Percentiles rank a stretch among this genome's conserved stretches.
phyloP scores from a whole-genome alignment of 2,888 invertebrate genomes.

The Sabellastarte sp. region DNA sequence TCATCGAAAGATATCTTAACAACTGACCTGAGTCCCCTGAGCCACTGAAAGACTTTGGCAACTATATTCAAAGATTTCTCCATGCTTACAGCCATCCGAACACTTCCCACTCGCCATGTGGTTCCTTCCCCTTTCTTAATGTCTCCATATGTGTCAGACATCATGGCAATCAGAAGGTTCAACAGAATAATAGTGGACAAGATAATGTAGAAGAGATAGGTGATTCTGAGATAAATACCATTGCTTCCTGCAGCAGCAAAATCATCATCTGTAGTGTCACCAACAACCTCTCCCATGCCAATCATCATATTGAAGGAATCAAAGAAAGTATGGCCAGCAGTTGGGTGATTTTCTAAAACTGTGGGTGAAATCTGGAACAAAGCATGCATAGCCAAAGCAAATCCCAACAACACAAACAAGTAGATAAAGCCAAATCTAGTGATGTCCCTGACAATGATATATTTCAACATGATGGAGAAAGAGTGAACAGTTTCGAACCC shows the following conservation, averaged over 20 bases:
- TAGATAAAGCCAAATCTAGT: constrained; percentile 45
- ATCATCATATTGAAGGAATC: constrained; percentile 48
- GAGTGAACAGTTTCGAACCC: constrained; percentile 46
- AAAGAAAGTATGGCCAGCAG: constrained; percentile 39
- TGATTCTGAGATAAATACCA: constrained; percentile 32
- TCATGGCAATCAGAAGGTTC: constrained; percentile 40
- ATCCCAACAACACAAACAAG: constrained; percentile 45
- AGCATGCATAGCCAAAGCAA: constrained; percentile 45
- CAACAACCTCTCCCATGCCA: constrained; percentile 48
- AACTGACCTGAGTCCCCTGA: no score
- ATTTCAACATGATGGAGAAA: constrained; percentile 47
- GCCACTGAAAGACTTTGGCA: no score
- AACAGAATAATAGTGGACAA: constrained; percentile 36
- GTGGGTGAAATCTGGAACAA: constrained; percentile 36
- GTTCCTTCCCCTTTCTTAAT: constrained; percentile 41
- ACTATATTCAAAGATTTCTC: constrained; percentile 22
- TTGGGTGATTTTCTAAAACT: constrained; percentile 29
- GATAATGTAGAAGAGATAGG: constrained; percentile 50
- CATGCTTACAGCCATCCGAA: constrained; percentile 42
- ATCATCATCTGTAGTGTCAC: constrained; percentile 32
- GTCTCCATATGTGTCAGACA: constrained; percentile 39
- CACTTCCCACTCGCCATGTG: constrained; percentile 51
- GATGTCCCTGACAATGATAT: constrained; percentile 49
- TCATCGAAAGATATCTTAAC: no score
- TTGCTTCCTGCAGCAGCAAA: constrained; percentile 33